Evolutionary conservation across 2,113 vertebrate species (phyloP).

Genomic region (Narcine bancroftii): DNA sequence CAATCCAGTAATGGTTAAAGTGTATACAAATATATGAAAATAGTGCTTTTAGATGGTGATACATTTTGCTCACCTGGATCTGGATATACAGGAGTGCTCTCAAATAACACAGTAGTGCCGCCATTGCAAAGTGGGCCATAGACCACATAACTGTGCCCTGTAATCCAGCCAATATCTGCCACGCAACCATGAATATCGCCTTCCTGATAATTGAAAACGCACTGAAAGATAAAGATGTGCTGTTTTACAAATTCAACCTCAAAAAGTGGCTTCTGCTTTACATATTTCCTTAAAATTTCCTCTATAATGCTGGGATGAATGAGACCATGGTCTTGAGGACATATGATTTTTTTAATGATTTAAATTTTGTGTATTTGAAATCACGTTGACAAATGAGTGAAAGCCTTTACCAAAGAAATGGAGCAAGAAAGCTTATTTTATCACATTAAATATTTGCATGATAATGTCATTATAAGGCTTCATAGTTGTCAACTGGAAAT

Average conservation of each 20-base stretch:
- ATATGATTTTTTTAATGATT: too few species aligned
- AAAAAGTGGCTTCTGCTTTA: background rate
- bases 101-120: slow-evolving; percentile 80
- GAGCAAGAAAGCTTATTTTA: background rate
- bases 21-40: too few species aligned
- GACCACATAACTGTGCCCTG: slow-evolving; percentile 85
- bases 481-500: too few species aligned
- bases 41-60: too few species aligned
- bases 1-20: too few species aligned
- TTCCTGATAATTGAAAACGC: slow-evolving; percentile 74
- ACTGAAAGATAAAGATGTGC: slow-evolving; percentile 54
- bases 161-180: slow-evolving; percentile 91
- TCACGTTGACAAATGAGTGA: background rate
- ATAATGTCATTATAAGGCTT: too few species aligned
- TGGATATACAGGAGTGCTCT: slow-evolving; percentile 83
- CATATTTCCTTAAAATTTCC: background rate
- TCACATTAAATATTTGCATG: background rate
- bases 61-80: slow-evolving; percentile 67
- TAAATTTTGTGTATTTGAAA: too few species aligned
- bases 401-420: background rate
- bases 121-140: slow-evolving; percentile 87
- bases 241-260: background rate
- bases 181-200: slow-evolving; percentile 80
- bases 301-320: background rate
- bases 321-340: background rate